Base-by-base conservation (phyloP, 2,113 vertebrate species). In the Phyllostomus discolor region DNA sequence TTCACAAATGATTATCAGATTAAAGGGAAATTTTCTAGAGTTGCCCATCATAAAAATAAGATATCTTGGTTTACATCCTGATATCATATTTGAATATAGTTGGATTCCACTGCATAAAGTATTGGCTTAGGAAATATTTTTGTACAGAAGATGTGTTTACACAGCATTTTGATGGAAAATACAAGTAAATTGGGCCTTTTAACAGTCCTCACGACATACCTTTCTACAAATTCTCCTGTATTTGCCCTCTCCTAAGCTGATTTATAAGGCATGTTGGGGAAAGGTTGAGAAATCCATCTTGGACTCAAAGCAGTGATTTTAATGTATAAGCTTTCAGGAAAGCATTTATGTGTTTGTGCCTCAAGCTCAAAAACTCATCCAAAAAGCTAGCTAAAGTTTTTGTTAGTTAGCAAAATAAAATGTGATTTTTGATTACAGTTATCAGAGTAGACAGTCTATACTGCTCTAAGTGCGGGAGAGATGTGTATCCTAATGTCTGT, bases 401-500 rank as follows among this genome's bases (percentile, higher is more conserved):
- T 93, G 48, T 79, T 96, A 93, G 41, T 54, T 33, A 94, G 33
- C 10, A 88, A 95, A 96, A 96, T 95, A 82, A 85, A 96, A 94
- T 33, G 28, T 85, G 82, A 83, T 73, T 88, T 96, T 94, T 96
- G 76, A 92, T 96, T 94, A 83, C 78, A 46, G 38, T 91, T 90
- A 93, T 89, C 78, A 83, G 72, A 81, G 33, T 76, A 81, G 95
- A 90, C 64, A 94, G 82, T 38, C n/a, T 64, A 12, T 41, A 19
- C 10, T 26, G 10, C 35, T 92, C 31, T 83, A 54, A 31, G 35
- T 62, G 11, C 48, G 11, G 22, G 35, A 75, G 26, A 46, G 15
- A 62, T 59, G 1, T 88, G 15, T 76, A 69, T 67, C 26, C 7
- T 86, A 81, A 86, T 17, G 20, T 7, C 38, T 59, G 6, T 81